These are phyloP conservation scores for Polyergus mexicanus DNA, from an alignment of 1,140 invertebrate species.

Conservation along the genomic window DNA sequence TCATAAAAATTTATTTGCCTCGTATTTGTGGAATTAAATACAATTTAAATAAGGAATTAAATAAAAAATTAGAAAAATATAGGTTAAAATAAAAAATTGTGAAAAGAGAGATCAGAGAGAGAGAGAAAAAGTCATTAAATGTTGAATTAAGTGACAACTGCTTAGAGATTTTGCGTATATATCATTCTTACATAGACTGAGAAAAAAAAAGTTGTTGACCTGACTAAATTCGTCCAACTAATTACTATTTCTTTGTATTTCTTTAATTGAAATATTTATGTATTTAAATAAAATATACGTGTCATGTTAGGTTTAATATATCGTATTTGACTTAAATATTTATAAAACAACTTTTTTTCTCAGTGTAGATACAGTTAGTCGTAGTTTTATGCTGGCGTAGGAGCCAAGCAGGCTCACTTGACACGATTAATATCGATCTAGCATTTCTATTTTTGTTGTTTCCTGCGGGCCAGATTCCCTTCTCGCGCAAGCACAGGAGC, in stretches of 20 bases:
- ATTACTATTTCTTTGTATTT: too few relatives aligned
- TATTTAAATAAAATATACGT: too few relatives aligned
- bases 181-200: neutral
- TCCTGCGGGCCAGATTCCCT: conserved; percentile 9
- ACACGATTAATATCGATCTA: conserved; percentile 84
- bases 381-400: conserved; percentile 73
- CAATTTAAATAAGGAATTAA: neutral
- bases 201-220: too few relatives aligned
- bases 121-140: neutral
- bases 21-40: neutral
- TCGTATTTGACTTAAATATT: too few relatives aligned
- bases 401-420: conserved; percentile 79
- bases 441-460: conserved; percentile 82
- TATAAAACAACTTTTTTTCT: too few relatives aligned
- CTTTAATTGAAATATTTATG: too few relatives aligned
- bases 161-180: neutral
- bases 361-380: conserved; percentile 1
- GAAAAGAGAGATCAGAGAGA: neutral
- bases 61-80: neutral
- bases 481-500: neutral
- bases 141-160: neutral
- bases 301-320: too few relatives aligned
- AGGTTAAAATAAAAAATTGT: neutral
- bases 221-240: too few relatives aligned
- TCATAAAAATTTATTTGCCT: neutral